Base-by-base conservation (phyloP, 2,113 vertebrate species). In the Taurulus bubalis region DNA sequence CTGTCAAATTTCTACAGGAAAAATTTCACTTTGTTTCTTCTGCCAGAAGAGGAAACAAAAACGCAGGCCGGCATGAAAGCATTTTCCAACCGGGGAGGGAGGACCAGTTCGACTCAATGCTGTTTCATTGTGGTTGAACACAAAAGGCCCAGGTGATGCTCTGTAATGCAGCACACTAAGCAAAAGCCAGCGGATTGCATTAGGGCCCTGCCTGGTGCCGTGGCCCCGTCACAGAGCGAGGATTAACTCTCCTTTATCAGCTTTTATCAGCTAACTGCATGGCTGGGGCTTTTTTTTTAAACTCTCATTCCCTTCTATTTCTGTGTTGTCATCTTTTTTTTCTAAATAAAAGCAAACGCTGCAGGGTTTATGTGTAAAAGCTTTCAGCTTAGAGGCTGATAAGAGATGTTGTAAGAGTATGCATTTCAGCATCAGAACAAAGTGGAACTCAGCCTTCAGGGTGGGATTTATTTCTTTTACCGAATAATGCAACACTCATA, bases 221-320 rank as follows among this genome's bases (percentile, higher is more conserved):
- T 70, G 74, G 70, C 30, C 74, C 64, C 47, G 62, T 84, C 72
- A 85, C 85, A 80, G 75, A 87, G 66, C 59, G 0, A 87, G 94
- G 92, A 94, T 94, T 95, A 95, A 49, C 71, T 12, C 74, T 77
- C 92, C 81, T 85, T 91, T 93, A 90, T 91, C 59, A 88, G 85
- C 79, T 78, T 78, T 90, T 91, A 88, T 91, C 60, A 88, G 83
- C 80, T 56, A 84, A 84, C 80, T 88, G 90, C 88, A 72, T 36
- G 70, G 87, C 87, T 58, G 74, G 68, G 63, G 16, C 60, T 85
- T 90, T 69, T 42, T 32, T 24, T 58, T 40, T 30, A 8, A 45
- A 42, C 70, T 83, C 82, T 66, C 74, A 40, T 34, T 64, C 78
- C 72, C 80, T 83, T 87, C 63, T 75, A 0, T 92, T 94, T 77